These are phyloP conservation scores for Microplitis demolitor DNA, from an alignment of 1,140 invertebrate genomes.

Conservation along the genomic window DNA sequence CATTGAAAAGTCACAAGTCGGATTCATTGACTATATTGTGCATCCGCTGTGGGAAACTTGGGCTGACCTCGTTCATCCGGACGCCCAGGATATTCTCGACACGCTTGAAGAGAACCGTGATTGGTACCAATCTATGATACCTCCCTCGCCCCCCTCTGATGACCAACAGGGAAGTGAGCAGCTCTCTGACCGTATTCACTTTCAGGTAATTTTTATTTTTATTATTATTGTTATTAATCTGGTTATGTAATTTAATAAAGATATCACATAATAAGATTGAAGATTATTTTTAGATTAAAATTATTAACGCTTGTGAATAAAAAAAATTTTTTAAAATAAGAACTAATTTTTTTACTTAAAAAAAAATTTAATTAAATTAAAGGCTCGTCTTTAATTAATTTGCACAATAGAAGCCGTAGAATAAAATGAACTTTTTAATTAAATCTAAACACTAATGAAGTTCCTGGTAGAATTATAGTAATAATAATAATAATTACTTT, in stretches of 20 bases:
- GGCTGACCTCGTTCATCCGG: constrained; percentile 98
- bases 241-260: no score
- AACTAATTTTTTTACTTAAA: no score
- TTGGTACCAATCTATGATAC: constrained; percentile 92
- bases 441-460: not conserved
- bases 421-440: no score
- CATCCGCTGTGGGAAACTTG: constrained; percentile 99
- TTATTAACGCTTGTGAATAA: no score
- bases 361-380: no score
- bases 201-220: constrained; percentile 63
- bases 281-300: no score
- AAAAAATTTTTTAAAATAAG: no score
- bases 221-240: not conserved
- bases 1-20: constrained; percentile 96
- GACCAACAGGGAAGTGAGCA: constrained; percentile 57
- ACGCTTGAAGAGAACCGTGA: constrained; percentile 97
- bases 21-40: constrained; percentile 99
- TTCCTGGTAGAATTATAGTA: not conserved
- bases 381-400: no score
- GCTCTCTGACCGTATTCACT: constrained; percentile 68
- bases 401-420: no score
- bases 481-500: constrained; percentile 37
- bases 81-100: constrained; percentile 97
- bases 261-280: no score
- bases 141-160: constrained; percentile 72